Conservation (phyloP, 1,140 invertebrate species). For the Cyphomyrmex costatus region DNA sequence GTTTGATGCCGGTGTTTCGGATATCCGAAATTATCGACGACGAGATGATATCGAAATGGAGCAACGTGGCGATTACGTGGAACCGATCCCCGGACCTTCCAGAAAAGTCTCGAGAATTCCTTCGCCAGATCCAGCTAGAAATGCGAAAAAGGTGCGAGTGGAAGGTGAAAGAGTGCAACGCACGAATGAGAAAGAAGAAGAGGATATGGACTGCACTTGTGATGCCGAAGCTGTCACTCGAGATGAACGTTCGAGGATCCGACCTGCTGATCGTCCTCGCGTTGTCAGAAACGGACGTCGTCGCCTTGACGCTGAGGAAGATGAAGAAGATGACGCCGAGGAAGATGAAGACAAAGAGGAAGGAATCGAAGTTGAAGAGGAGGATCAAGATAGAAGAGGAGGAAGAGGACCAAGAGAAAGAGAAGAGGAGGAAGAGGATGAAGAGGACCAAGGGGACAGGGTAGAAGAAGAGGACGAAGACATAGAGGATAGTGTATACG, state of each 20-base stretch:
- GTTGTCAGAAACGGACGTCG: background rate
- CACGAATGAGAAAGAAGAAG: constrained; percentile 5
- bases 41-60: background rate
- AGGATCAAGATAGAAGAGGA: background rate
- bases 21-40: background rate
- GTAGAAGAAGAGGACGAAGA: background rate
- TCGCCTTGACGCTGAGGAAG: background rate
- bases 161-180: background rate
- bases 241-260: background rate
- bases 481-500: constrained; percentile 24
- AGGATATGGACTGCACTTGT: constrained; percentile 17
- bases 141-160: background rate
- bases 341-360: background rate
- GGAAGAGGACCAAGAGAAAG: background rate
- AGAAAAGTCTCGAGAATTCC: background rate
- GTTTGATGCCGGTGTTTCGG: background rate
- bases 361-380: background rate
- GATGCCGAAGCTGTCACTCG: background rate
- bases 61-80: background rate
- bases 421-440: background rate
- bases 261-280: background rate
- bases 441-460: background rate
- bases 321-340: background rate
- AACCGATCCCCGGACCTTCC: constrained; percentile 18
- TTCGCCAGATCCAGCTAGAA: background rate